A percentile compares a stretch with the other conserved stretches of the same genome.
phyloP scores from a whole-genome alignment of 2,113 vertebrate genomes.

The Miniopterus natalensis region DNA sequence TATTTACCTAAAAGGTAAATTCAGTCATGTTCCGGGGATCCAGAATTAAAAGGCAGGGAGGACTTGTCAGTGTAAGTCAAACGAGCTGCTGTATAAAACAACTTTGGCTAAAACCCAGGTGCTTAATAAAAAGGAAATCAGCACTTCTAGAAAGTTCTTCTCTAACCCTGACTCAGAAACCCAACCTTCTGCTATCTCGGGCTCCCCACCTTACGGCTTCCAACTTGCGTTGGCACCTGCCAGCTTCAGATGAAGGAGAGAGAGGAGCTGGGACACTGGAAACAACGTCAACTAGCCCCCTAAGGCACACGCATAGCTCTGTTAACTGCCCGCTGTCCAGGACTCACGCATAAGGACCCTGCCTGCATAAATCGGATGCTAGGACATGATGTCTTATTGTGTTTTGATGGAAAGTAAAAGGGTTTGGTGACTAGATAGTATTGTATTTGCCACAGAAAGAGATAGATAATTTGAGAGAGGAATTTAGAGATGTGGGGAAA shows the following conservation, averaged over 20 bases:
- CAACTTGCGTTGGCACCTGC: neutral
- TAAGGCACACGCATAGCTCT: neutral
- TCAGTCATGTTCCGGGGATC: neutral
- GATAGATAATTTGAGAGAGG: neutral
- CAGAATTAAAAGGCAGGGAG: neutral
- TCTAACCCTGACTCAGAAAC: neutral
- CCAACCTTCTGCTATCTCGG: neutral
- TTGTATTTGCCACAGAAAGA: neutral
- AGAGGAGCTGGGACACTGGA: neutral
- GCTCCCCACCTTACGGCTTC: neutral
- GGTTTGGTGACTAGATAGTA: neutral
- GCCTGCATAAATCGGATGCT: neutral
- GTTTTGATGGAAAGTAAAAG: neutral
- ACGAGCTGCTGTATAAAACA: neutral
- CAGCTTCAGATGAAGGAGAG: neutral
- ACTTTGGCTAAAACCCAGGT: neutral
- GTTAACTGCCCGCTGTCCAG: neutral
- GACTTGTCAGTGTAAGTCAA: neutral
- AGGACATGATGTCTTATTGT: neutral
- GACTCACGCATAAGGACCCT: neutral
- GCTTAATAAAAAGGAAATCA: neutral
- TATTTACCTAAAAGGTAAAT: constrained; percentile 48
- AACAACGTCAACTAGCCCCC: neutral
- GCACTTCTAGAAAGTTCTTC: neutral
- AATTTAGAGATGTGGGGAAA: neutral